Conservation (phyloP, 2,797 vertebrate genomes). For the Neosilurus hyrtlii region DNA sequence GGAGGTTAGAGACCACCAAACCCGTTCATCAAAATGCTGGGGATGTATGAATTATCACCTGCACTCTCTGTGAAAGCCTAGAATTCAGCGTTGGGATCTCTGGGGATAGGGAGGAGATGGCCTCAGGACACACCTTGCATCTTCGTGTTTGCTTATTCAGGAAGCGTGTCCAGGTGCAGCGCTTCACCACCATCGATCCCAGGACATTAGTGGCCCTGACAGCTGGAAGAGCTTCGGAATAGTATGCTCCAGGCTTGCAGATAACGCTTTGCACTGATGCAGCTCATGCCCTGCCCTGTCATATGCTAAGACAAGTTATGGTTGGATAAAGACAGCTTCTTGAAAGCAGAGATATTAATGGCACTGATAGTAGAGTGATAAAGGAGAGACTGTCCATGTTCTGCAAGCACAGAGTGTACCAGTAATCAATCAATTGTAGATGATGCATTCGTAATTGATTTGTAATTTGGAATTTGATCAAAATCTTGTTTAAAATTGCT, state of each 20-base stretch:
- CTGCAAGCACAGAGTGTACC: neutral
- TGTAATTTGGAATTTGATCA: constrained; percentile 17
- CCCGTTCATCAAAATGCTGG: constrained; percentile 48
- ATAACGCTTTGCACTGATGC: constrained; percentile 13
- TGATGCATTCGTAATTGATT: constrained; percentile 6
- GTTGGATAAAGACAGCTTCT: constrained; percentile 18
- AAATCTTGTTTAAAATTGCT: neutral
- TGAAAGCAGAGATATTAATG: constrained; percentile 14
- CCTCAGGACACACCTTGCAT: constrained; percentile 24
- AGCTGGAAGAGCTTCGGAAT: constrained; percentile 30
- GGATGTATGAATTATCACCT: constrained; percentile 41
- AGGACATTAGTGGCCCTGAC: constrained; percentile 37
- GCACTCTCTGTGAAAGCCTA: constrained; percentile 21
- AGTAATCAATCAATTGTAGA: constrained; percentile 11
- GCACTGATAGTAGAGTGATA: neutral
- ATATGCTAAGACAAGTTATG: constrained; percentile 24
- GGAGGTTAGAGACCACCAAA: constrained; percentile 46
- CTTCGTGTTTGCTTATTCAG: neutral
- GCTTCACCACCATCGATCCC: constrained; percentile 43
- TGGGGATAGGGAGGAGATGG: constrained; percentile 20
- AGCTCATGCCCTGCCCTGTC: constrained; percentile 3
- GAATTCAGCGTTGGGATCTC: constrained; percentile 28
- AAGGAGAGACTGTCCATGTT: constrained; percentile 13
- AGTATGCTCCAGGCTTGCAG: constrained; percentile 14
- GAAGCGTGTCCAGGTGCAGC: constrained; percentile 33